Evolutionary conservation across 2,113 vertebrate genomes (phyloP), one percentile per base, ranked within the genome.

Genomic region (Steatornis caripensis): DNA sequence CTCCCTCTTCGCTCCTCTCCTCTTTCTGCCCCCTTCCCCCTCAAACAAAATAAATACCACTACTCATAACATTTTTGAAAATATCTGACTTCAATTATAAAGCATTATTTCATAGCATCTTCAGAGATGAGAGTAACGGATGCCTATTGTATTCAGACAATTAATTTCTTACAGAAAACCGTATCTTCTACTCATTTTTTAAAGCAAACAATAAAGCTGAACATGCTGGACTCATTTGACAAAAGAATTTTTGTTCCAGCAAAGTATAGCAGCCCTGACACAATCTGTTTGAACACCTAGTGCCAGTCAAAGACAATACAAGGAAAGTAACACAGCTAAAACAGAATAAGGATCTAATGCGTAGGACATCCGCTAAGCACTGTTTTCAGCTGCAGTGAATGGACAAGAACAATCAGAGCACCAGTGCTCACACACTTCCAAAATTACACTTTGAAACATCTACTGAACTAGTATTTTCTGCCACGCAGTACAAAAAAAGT

Each of bases 281-380:
- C 55, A 75, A 88, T 37, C 79, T 90, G 41, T 62, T 95, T 81
- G 48, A 91, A 85, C 79, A 90, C 84, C 87, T 92, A 74, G 72
- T 45, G 36, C 26, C 71, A 62, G 49, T 68, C 68, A 46, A 88
- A 89, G 87, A 94, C 82, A 95, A 91, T 61, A 89, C 61, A 83
- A 93, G 79, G 90, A 79, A 97, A 94, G 64, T 57, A 92, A 51
- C 65, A 45, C 29, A 61, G 29, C 46, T 87, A 69, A 61, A 82
- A 58, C 37, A 89, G 49, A 90, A 0, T 39, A 60, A 48, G 54
- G 23, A 77, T 16, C 64, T 80, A 89, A 86, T 13, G 49, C 89
- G 57, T 65, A 75, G 43, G 45, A 94, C 89, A 93, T 76, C 78
- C 15, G n/a, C 68, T 69, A 18, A 66, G n/a, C 39, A 24, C 23